These are phyloP conservation scores for Polypterus bichir DNA, from an alignment of 2,113 vertebrate species.

Conservation along the genomic window DNA sequence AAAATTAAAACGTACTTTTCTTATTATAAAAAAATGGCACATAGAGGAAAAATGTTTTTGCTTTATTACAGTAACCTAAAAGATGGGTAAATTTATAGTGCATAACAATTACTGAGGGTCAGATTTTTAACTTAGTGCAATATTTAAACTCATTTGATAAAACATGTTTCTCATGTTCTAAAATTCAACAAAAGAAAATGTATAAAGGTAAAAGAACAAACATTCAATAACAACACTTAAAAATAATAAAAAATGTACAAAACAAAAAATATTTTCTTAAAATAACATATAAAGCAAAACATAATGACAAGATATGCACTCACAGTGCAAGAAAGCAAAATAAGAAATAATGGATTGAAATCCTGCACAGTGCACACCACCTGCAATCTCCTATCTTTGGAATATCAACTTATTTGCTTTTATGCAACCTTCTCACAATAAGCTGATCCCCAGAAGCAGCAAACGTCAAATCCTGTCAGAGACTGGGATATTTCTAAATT, in stretches of 20 bases:
- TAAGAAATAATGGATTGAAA: constrained; percentile 29
- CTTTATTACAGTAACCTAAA: no score
- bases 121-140: no score
- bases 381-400: constrained; percentile 25
- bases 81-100: no score
- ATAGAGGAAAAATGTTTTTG: no score
- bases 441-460: constrained; percentile 23
- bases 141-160: no score
- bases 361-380: constrained; percentile 30
- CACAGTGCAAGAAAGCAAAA: constrained; percentile 17
- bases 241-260: neutral
- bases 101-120: no score
- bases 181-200: no score
- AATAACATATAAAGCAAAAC: neutral
- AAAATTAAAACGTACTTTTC: no score
- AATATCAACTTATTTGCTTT: constrained; percentile 18
- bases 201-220: no score
- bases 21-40: no score
- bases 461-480: neutral
- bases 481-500: constrained; percentile 14
- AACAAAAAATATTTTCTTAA: neutral
- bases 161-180: no score
- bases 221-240: no score
- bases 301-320: constrained; percentile 1
- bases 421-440: constrained; percentile 14